Conservation (phyloP, 1,140 invertebrate species). For the Brachionus asplanchnoidis region DNA sequence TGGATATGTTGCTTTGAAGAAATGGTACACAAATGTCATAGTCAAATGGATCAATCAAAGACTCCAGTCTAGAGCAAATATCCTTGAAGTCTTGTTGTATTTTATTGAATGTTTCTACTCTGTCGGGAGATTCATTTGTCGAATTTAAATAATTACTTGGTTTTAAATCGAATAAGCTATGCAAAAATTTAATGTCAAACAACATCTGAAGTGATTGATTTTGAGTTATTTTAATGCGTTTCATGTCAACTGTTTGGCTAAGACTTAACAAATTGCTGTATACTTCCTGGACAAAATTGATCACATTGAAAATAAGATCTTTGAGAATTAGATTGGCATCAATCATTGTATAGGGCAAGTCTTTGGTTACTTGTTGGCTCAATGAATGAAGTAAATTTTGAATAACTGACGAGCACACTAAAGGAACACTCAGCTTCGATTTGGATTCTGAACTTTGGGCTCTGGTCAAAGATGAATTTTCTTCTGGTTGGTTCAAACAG, state of each 20-base stretch:
- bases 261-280: background rate
- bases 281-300: background rate
- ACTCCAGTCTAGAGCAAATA: background rate
- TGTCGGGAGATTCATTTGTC: background rate
- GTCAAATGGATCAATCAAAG: conserved; percentile 34
- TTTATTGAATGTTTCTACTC: background rate
- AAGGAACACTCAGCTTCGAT: conserved; percentile 20
- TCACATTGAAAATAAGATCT: background rate
- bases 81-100: background rate
- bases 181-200: conserved; percentile 32
- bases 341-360: conserved; percentile 27
- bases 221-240: conserved; percentile 8
- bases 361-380: conserved; percentile 13
- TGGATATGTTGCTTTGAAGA: conserved; percentile 29
- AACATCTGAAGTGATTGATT: conserved; percentile 32
- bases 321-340: conserved; percentile 3
- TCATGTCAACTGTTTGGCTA: background rate
- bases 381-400: conserved; percentile 8
- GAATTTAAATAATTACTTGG: background rate
- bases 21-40: conserved; percentile 36
- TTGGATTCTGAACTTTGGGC: background rate
- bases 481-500: background rate
- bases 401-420: conserved; percentile 7
- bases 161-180: conserved; percentile 31
- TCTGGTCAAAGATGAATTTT: background rate